Percentiles rank a stretch among this genome's conserved stretches.
Evolutionary conservation across 2,113 vertebrate genomes (phyloP).

Genomic region (Petrocephalus zakoni): DNA sequence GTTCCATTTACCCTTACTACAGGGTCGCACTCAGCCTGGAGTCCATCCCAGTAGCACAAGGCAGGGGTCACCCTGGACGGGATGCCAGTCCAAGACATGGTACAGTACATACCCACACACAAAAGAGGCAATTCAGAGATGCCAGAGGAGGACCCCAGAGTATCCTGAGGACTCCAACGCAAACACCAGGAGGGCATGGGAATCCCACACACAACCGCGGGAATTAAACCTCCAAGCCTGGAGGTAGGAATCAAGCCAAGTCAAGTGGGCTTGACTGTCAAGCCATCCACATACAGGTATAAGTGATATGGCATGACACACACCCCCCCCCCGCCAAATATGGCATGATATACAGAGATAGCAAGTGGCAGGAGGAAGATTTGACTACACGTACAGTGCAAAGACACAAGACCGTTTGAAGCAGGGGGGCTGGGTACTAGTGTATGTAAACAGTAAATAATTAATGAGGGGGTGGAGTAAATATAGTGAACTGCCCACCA

Average conservation of each 20-base stretch:
- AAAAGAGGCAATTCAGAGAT: no score
- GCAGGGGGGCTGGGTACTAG: background rate
- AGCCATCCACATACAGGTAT: background rate
- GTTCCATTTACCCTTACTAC: background rate
- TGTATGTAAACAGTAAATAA: background rate
- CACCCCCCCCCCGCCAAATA: background rate
- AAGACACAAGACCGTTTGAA: background rate
- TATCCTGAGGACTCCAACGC: no score
- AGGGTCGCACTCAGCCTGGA: no score
- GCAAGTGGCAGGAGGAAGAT: background rate
- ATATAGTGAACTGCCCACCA: background rate
- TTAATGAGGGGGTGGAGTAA: background rate
- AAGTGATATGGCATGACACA: background rate
- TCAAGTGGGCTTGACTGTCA: background rate
- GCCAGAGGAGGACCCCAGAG: no score
- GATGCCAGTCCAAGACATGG: no score
- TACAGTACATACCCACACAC: no score
- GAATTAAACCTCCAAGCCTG: background rate
- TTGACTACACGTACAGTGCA: background rate
- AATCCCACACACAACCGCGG: background rate
- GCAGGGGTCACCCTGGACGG: no score
- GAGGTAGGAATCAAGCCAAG: background rate
- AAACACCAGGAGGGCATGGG: background rate
- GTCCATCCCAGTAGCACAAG: no score
- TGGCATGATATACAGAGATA: background rate